A percentile compares a stretch with the other conserved stretches of the same genome.
These are phyloP conservation scores for Stegodyphus mimosarum DNA, from an alignment of 1,140 invertebrate species.

Conservation along the genomic window DNA sequence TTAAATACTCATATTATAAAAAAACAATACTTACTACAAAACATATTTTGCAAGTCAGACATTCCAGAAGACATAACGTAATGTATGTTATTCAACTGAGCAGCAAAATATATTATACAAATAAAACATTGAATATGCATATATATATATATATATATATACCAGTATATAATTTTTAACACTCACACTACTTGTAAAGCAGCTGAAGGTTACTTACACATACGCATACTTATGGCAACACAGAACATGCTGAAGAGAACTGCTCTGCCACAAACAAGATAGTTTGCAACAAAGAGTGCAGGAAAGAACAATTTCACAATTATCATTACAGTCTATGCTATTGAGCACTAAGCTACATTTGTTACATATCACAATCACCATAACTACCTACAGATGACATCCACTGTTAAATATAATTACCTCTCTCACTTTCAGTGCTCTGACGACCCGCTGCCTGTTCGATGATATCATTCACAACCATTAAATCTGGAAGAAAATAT, in stretches of 20 bases:
- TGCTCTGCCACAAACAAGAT: conserved; percentile 55
- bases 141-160: not conserved
- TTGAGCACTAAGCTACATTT: conserved; percentile 26
- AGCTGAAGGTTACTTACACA: not conserved
- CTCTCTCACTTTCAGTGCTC: conserved; percentile 85
- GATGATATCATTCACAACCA: conserved; percentile 97
- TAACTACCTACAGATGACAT: conserved; percentile 45
- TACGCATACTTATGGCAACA: not conserved
- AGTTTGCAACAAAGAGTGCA: conserved; percentile 45
- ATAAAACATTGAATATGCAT: no score
- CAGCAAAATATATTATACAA: no score
- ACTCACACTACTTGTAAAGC: not conserved
- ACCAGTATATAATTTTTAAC: not conserved
- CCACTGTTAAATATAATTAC: conserved; percentile 66
- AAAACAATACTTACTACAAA: no score
- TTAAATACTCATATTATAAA: no score
- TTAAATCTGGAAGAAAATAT: conserved; percentile 81
- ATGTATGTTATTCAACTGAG: no score
- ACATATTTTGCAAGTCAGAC: no score
- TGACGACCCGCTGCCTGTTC: conserved; percentile 91
- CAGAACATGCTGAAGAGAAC: conserved; percentile 40
- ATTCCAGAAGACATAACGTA: no score
- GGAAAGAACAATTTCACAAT: conserved; percentile 12
- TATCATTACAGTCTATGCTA: conserved; percentile 18
- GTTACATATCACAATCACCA: conserved; percentile 42